Percentiles rank a stretch among this genome's conserved stretches.
Evolutionary conservation across 2,113 vertebrate genomes (phyloP).

Genomic region (Eulacestoma nigropectus): DNA sequence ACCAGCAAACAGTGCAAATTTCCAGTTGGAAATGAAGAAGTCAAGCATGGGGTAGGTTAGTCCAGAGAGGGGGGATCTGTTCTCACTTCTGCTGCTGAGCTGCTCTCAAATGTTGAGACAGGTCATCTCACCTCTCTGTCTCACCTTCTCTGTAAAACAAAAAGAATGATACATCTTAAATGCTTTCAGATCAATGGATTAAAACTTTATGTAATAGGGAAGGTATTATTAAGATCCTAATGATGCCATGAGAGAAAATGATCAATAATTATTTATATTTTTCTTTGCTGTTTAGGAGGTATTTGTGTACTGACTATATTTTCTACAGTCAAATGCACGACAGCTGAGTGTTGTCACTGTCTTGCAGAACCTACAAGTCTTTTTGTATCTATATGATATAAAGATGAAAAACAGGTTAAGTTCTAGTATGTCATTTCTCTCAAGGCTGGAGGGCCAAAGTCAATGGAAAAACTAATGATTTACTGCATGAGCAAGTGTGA

Average conservation of each 20-base stretch:
- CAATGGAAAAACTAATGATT: slow-evolving; percentile 56
- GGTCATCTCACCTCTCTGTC: neutral
- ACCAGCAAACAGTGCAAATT: neutral
- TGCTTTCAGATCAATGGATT: slow-evolving; percentile 13
- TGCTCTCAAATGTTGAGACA: neutral
- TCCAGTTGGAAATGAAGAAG: neutral
- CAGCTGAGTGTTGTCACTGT: neutral
- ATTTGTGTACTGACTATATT: neutral
- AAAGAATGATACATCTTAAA: neutral
- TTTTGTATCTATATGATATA: slow-evolving; percentile 11
- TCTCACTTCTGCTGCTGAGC: neutral
- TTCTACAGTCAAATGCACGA: neutral
- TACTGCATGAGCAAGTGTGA: slow-evolving; percentile 44
- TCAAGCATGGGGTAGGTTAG: neutral
- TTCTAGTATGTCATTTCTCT: slow-evolving; percentile 39
- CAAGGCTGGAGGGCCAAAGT: slow-evolving; percentile 51
- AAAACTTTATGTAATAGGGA: neutral
- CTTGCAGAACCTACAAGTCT: neutral
- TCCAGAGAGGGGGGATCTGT: neutral
- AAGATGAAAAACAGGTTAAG: slow-evolving; percentile 49
- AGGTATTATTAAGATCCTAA: neutral
- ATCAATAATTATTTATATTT: slow-evolving; percentile 24
- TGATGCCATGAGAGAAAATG: neutral
- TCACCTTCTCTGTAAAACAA: neutral
- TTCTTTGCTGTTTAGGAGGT: neutral